phyloP scores from a whole-genome alignment of 2,113 vertebrate genomes.

The Phylloscopus whistleri region DNA sequence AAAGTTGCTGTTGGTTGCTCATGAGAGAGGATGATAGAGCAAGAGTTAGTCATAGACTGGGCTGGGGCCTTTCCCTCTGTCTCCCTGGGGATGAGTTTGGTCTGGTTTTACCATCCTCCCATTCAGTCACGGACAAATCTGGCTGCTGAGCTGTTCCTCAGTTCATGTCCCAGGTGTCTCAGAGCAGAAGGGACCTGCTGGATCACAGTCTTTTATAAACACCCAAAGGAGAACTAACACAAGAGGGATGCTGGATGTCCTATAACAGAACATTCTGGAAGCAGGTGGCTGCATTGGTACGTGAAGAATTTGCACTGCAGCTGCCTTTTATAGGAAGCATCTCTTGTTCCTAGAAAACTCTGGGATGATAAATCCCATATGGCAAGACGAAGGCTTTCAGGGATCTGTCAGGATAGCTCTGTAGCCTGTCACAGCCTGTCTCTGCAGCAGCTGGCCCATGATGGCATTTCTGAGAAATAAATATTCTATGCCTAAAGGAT shows the following conservation, averaged over 20 bases:
- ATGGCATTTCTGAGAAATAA: not conserved
- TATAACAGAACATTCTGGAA: not conserved
- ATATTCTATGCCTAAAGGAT: not conserved
- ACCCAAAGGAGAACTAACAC: rapidly evolving
- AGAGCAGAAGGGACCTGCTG: not conserved
- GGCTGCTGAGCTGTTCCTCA: not conserved
- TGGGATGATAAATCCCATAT: not conserved
- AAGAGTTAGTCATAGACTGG: not conserved
- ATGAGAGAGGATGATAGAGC: not conserved
- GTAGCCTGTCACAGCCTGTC: not conserved
- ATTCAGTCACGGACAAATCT: not conserved
- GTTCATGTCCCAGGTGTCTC: not conserved
- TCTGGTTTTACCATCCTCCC: not conserved
- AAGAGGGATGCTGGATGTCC: not conserved
- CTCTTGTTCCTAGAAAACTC: not conserved
- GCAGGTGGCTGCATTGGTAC: not conserved
- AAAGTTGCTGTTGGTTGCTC: not conserved
- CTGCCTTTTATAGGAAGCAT: conserved; percentile 30
- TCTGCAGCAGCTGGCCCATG: not conserved
- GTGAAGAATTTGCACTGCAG: not conserved
- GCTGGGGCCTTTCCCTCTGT: not conserved
- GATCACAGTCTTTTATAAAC: not conserved
- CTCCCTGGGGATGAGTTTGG: not conserved
- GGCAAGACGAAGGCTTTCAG: not conserved
- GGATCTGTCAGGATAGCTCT: not conserved